phyloP scores from a whole-genome alignment of 2,113 vertebrate genomes.

The Lipotes vexillifer region DNA sequence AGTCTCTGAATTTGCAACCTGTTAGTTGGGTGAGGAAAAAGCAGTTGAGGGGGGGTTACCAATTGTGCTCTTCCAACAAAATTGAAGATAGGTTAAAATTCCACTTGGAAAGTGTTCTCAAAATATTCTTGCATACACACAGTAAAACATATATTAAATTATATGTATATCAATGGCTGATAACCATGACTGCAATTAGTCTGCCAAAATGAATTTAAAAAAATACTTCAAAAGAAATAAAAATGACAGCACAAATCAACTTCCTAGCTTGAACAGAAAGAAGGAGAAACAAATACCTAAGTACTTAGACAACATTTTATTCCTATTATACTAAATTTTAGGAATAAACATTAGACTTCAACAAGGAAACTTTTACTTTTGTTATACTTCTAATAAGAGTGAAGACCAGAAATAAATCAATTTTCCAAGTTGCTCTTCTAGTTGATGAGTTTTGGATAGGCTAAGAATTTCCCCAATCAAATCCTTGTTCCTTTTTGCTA shows the following conservation, averaged over 20 bases:
- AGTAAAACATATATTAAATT: constrained; percentile 21
- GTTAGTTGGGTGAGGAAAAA: constrained; percentile 32
- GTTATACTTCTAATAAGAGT: not conserved
- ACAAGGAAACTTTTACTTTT: not conserved
- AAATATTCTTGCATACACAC: not conserved
- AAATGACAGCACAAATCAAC: not conserved
- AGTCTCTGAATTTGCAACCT: constrained; percentile 38
- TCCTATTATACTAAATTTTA: constrained; percentile 11
- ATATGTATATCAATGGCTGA: not conserved
- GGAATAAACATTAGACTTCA: not conserved
- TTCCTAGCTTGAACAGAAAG: not conserved
- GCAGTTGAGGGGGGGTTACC: not conserved
- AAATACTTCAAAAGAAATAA: not conserved
- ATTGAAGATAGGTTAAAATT: not conserved
- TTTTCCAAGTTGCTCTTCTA: not conserved
- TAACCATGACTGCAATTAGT: not conserved
- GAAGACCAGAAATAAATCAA: constrained; percentile 1
- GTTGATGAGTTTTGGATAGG: not conserved
- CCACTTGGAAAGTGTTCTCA: constrained; percentile 15
- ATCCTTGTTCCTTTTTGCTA: not conserved
- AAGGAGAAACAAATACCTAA: constrained; percentile 1
- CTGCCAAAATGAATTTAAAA: not conserved
- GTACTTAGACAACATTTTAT: not conserved
- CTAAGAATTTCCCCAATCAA: not conserved
- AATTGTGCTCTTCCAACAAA: constrained; percentile 9